Evolutionary conservation across 1,140 invertebrate genomes (phyloP), one percentile per base, ranked within the genome.

Genomic region (Neodiprion virginianus): DNA sequence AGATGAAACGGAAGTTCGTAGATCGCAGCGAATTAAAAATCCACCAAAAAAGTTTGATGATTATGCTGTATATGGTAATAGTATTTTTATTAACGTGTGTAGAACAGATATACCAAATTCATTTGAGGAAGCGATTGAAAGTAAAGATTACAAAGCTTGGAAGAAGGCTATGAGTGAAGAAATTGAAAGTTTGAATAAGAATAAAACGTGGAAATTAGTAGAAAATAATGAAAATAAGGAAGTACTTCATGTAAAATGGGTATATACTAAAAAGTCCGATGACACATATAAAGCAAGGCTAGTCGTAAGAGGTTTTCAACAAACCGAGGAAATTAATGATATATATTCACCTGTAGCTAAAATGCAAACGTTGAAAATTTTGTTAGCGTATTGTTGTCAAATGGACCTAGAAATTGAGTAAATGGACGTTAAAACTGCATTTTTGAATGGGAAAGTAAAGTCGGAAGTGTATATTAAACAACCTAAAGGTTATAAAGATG

Each of bases 391-490:
- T 65, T 61, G 47, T 65, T 75, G 68, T 67, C 23, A 75, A 40
- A 70, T 69, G 11, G 61, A 48, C 14, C 74, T 72, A 53, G 40
- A 77, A 8, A 77, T 83, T 0, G 28, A 61, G 2, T 81, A 86
- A 68, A 78, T 86, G 70, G 86, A 89, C 75, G 80, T 88, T 17
- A 75, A 78, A 72, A 83, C 81, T 7, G 87, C 86, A 3, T 88
- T 87, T 73, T 77, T 88, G 48, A 81, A 88, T 77, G 80, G 82
- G 11, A 70, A 79, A 8, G 74, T 88, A 67, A 78, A 86, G 1
- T 81, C 86, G 70, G 79, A 82, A 73, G 74, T 87, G 2, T 86
- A 80, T 75, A 81, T 88, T 78, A 53, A 84, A 53, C 81, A 86
- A 76, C 83, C 86, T 12, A 67, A 84, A 69, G 84, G 82, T 66